Evolutionary conservation across 2,113 vertebrate species (phyloP), one percentile per base, ranked within the genome.

Genomic region (Nettapus auritus): DNA sequence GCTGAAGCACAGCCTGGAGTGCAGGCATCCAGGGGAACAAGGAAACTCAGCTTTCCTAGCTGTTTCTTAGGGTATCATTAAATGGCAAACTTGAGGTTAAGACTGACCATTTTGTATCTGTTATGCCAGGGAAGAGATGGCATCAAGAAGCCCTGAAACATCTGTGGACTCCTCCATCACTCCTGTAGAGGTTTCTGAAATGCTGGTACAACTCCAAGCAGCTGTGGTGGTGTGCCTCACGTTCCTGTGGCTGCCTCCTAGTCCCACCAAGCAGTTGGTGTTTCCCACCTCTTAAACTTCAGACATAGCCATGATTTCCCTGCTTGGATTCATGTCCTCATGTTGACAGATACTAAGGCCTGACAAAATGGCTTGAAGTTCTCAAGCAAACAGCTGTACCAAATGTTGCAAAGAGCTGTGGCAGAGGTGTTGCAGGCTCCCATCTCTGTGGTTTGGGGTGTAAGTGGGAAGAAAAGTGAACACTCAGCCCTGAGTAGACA

Each of bases 141-240:
- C 53, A 40, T 15, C 28, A 46, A 53, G 59, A 63, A 77, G 11
- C 31, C 48, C 17, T 33, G 15, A 56, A 66, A 42, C 17, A 48
- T 53, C 6, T 0, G 0, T 31, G 36, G 48, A 26, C 53, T 73
- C 48, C 29, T 57, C 11, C 0, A 0, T 57, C 46, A n/a, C 36
- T 55, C 26, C 36, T 13, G 12, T 5, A 20, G 50, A 63, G 55
- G 17, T 42, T 85, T 68, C 59, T 53, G 56, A 50, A 86, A 69
- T 34, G 55, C 28, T 93, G 66, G 14, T n/a, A 20, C 5, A 25
- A 36, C 38, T 34, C 17, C 1, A 4, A 62, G 64, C 33, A 57
- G 6, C 22, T 9, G 22, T 26, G 22, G 46, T 33, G 48, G 13
- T 60, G 57, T 8, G 42, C 11, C 7, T 21, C 6, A 0, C 1